Percentiles rank a stretch among this genome's conserved stretches.
phyloP scores from a whole-genome alignment of 2,113 vertebrate genomes.

The Chloropsis hardwickii region DNA sequence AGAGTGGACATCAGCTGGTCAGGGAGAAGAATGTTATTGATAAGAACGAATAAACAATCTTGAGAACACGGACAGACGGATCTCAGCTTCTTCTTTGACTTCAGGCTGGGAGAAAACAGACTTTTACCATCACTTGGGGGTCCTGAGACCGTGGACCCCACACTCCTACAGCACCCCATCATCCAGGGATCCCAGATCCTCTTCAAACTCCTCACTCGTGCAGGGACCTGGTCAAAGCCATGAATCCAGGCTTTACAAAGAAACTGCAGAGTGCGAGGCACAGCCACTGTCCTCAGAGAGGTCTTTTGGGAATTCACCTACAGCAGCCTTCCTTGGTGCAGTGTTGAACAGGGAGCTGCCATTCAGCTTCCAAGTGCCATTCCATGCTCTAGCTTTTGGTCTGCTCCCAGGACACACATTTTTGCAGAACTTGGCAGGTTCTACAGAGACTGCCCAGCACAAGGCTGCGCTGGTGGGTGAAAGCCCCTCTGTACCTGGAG shows the following conservation, averaged over 20 bases:
- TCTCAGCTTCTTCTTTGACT: no score
- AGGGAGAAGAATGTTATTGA: no score
- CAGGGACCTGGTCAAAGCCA: not conserved
- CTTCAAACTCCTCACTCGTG: not conserved
- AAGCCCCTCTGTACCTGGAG: not conserved
- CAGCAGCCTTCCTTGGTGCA: not conserved
- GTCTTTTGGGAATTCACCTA: not conserved
- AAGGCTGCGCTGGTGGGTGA: not conserved
- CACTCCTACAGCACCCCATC: not conserved
- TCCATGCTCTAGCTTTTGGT: not conserved
- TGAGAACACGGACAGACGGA: no score
- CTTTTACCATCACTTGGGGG: no score
- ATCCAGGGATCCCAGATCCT: not conserved
- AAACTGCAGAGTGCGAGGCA: accelerated
- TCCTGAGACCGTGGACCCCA: no score
- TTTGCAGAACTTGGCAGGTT: not conserved
- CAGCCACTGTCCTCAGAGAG: accelerated
- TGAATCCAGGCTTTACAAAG: not conserved
- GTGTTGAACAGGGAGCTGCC: not conserved
- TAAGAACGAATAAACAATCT: no score
- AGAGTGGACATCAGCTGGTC: no score
- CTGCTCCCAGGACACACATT: not conserved
- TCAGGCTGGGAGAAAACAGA: no score
- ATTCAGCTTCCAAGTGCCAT: not conserved
- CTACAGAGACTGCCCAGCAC: not conserved